Evolutionary conservation across 2,888 invertebrate species (phyloP).

Genomic region (Cordylochernes scorpioides): DNA sequence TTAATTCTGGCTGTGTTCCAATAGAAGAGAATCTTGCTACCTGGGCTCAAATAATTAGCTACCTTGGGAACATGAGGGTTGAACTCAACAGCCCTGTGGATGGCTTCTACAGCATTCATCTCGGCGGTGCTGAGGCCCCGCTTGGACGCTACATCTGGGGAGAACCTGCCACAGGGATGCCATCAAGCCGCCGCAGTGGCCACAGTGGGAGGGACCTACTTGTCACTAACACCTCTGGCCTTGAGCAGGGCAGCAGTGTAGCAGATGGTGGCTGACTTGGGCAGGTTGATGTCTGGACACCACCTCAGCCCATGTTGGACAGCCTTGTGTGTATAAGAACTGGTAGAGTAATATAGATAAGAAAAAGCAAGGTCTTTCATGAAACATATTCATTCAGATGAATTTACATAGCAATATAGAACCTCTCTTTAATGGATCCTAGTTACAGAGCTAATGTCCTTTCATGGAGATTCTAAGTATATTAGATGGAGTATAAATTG

Average conservation of each 20-base stretch:
- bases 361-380: too few species aligned
- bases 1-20: too few species aligned
- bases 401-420: background rate
- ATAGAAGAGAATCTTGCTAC: too few species aligned
- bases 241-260: slow-evolving; percentile 82
- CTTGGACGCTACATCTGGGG: slow-evolving; percentile 54
- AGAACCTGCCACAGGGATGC: slow-evolving; percentile 31
- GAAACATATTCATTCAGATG: background rate
- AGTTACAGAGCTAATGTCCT: too few species aligned
- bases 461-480: too few species aligned
- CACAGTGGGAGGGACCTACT: slow-evolving; percentile 28
- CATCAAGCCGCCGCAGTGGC: too few species aligned
- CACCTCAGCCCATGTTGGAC: too few species aligned
- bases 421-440: background rate
- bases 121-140: slow-evolving; percentile 58
- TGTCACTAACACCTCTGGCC: slow-evolving; percentile 64
- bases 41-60: too few species aligned
- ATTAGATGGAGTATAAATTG: too few species aligned
- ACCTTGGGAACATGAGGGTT: slow-evolving; percentile 88
- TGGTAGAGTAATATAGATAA: too few species aligned
- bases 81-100: slow-evolving; percentile 82
- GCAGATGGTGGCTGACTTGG: slow-evolving; percentile 78
- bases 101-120: slow-evolving; percentile 73
- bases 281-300: slow-evolving; percentile 56
- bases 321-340: too few species aligned